These are phyloP conservation scores for Enteromius mattozi DNA, from an alignment of 2,797 vertebrate genomes.

Conservation along the genomic window DNA sequence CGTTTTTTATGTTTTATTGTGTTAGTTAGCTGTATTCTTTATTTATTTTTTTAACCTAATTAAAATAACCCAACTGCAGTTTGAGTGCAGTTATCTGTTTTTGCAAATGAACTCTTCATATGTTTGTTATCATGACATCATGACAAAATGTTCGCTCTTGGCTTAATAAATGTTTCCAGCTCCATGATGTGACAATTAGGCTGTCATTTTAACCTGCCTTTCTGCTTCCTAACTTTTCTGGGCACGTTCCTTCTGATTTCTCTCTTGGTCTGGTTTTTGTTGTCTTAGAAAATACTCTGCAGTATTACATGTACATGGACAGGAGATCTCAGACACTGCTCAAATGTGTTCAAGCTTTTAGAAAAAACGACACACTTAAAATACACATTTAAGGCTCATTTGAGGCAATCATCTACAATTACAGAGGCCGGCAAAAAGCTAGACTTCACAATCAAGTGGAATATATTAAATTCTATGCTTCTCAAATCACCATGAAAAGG, in stretches of 20 bases:
- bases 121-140: not conserved
- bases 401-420: conserved; percentile 75
- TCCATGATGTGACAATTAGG: conserved; percentile 6
- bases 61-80: too few species aligned
- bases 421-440: conserved; percentile 67
- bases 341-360: conserved; percentile 68
- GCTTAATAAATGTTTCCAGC: conserved; percentile 33
- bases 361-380: conserved; percentile 61
- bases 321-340: conserved; percentile 61
- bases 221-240: conserved; percentile 25
- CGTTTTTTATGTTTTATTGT: too few species aligned
- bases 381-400: conserved; percentile 65
- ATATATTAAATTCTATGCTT: conserved; percentile 68
- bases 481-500: conserved; percentile 52
- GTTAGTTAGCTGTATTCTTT: too few species aligned
- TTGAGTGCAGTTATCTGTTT: too few species aligned
- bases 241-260: not conserved
- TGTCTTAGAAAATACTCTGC: conserved; percentile 30
- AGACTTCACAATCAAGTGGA: conserved; percentile 61
- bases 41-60: too few species aligned
- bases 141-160: not conserved
- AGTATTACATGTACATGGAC: not conserved
- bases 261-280: conserved; percentile 26
- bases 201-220: conserved; percentile 25
- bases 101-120: not conserved